Evolutionary conservation across 2,797 vertebrate genomes (phyloP).

Genomic region (Luscinia megarhynchos): DNA sequence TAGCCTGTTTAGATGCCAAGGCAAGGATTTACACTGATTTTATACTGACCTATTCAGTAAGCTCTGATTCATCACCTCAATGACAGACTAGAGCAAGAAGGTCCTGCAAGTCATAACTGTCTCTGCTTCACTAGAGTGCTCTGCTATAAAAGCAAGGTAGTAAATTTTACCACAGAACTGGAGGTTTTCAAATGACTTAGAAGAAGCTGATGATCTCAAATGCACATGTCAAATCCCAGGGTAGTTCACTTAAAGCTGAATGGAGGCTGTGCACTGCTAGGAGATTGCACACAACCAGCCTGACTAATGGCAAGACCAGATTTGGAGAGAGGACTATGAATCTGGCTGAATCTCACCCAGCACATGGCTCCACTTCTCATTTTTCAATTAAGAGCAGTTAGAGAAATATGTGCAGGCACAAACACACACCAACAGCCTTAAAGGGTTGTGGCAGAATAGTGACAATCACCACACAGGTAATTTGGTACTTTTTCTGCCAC

Average conservation of each 20-base stretch:
- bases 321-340: not conserved
- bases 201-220: not conserved
- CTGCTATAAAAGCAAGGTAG: not conserved
- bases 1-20: not conserved
- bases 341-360: not conserved
- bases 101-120: not conserved
- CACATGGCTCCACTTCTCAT: not conserved
- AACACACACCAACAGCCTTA: not conserved
- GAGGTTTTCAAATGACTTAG: not conserved
- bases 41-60: not conserved
- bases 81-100: not conserved
- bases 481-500: not conserved
- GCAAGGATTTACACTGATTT: not conserved
- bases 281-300: not conserved
- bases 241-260: not conserved
- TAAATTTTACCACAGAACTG: not conserved
- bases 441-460: not conserved
- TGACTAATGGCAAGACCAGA: not conserved
- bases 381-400: not conserved
- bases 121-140: not conserved
- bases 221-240: not conserved
- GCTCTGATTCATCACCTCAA: constrained; percentile 3
- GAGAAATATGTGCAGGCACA: rapidly evolving
- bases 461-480: not conserved
- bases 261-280: not conserved